A percentile compares a stretch with the other conserved stretches of the same genome.
Conservation (phyloP, 2,113 vertebrate genomes). For the Aldabrachelys gigantea region DNA sequence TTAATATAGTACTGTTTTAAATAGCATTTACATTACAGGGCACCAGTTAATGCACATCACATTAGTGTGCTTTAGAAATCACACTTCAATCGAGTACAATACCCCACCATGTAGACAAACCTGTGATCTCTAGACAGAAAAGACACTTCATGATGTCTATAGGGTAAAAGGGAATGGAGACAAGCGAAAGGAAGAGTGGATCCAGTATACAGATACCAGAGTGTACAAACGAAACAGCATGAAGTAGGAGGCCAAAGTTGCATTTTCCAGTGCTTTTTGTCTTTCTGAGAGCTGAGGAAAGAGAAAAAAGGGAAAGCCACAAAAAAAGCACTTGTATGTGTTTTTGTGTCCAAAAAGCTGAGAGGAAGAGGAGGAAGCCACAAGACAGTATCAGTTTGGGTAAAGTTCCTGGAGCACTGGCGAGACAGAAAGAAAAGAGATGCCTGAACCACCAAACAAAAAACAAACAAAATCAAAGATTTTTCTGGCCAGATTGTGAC, state of each 20-base stretch:
- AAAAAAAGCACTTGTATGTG: fast-evolving
- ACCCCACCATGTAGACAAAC: background rate
- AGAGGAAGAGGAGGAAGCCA: background rate
- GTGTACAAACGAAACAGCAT: background rate
- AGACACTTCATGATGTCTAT: background rate
- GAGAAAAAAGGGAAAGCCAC: background rate
- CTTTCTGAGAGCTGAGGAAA: background rate
- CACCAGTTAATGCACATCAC: background rate
- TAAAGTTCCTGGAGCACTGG: background rate
- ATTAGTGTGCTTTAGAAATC: background rate
- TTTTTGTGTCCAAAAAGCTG: background rate
- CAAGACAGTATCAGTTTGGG: background rate
- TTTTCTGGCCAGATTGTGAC: background rate
- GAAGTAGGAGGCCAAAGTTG: background rate
- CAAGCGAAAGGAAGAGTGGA: background rate
- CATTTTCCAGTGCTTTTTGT: background rate
- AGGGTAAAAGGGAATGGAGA: background rate
- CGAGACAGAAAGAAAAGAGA: background rate
- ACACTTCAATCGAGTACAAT: background rate
- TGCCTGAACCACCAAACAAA: background rate
- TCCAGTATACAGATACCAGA: background rate
- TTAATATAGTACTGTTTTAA: background rate
- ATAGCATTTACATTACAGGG: background rate
- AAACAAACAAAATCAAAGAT: background rate
- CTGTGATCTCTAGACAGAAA: background rate